Evolutionary conservation across 2,888 invertebrate genomes (phyloP).

Genomic region (Aleiodes testaceus): DNA sequence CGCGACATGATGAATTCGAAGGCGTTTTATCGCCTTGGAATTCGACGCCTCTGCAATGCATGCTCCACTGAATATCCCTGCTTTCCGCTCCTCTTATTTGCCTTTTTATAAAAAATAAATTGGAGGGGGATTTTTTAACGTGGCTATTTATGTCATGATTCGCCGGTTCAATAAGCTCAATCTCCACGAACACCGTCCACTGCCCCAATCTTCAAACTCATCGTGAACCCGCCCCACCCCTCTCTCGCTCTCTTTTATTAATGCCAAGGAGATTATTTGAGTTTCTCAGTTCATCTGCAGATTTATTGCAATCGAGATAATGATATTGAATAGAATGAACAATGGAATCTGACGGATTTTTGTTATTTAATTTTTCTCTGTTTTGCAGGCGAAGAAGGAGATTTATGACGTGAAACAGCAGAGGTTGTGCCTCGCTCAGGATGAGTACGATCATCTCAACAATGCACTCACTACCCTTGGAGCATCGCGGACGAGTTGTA

Average conservation of each 20-base stretch:
- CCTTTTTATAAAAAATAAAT: slow-evolving; percentile 26
- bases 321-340: slow-evolving; percentile 10
- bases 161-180: slow-evolving; percentile 41
- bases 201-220: slow-evolving; percentile 25
- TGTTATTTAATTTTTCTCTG: slow-evolving; percentile 36
- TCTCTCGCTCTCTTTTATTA: background rate
- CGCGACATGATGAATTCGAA: slow-evolving; percentile 39
- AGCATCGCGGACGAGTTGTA: slow-evolving; percentile 92
- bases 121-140: slow-evolving; percentile 29
- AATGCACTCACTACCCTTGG: slow-evolving; percentile 88
- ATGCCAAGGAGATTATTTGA: slow-evolving; percentile 13
- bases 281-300: background rate
- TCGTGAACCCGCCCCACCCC: background rate
- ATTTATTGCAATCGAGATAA: background rate
- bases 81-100: background rate
- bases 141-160: slow-evolving; percentile 43
- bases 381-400: slow-evolving; percentile 92
- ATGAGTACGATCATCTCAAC: slow-evolving; percentile 95
- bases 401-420: slow-evolving; percentile 97
- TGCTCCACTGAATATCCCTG: slow-evolving; percentile 31
- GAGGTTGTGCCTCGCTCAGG: slow-evolving; percentile 92
- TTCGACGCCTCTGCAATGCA: slow-evolving; percentile 36
- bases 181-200: slow-evolving; percentile 25
- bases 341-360: slow-evolving; percentile 23
- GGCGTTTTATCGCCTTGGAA: slow-evolving; percentile 39